Evolutionary conservation across 2,797 vertebrate species (phyloP), one percentile per base, ranked within the genome.

Genomic region (Mormyrops boulengeri): DNA sequence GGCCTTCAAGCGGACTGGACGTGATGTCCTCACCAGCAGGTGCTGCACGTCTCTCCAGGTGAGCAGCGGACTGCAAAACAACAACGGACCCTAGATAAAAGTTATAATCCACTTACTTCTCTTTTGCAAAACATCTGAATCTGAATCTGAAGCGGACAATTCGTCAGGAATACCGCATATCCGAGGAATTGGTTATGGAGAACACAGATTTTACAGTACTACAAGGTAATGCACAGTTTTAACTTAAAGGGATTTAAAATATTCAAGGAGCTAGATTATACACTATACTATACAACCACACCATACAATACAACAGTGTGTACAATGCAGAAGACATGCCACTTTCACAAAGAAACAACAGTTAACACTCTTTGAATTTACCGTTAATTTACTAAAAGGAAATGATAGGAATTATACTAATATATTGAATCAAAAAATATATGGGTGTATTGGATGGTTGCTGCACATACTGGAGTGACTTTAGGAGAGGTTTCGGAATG

Each of bases 31-130:
- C 52, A 99, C 98, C 60, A 99, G 98, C 82, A 99, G 94, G 91
- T 99, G 98, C 95, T 99, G 99, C 97, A 99, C 99, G 94, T 99
- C 99, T 88, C 99, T 96, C 99, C 99, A 99, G 0, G 98, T 99
- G 92, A 99, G 96, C 93, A 98, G 98, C 95, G 97, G 97, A 91
- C 99, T 99, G 93, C 2, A 53, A 50, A 1, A 2, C 50, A 88
- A 22, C 47, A 44, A 26, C 6, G 6, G 44, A 89, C 4, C 62
- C 55, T 14, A 41, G 80, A 44, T 26, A n/a, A 85, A 8, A 26
- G 5, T 44, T 22, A 49, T 4, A 44, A 57, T 26, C 8, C 12
- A 19, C 2, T 19, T 14, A 52, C 26, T 53, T 3, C 69, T 41
- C 0, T 41, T 41, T 19, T 41, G 34, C 41, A 41, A 77, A 38